Evolutionary conservation across 2,888 invertebrate species (phyloP).

Genomic region (Macrosoma leucophasiata): DNA sequence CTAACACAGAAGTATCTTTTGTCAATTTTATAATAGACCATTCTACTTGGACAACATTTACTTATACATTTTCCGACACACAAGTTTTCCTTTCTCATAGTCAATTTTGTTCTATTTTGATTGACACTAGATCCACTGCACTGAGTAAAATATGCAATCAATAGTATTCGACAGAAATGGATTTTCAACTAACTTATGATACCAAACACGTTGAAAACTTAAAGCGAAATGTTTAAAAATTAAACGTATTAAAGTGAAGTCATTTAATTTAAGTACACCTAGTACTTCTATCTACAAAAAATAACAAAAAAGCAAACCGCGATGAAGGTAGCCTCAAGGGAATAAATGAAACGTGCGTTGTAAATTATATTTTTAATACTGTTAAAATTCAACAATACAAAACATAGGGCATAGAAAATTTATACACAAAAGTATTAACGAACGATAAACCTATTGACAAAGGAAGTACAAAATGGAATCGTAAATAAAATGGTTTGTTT

Average conservation of each 20-base stretch:
- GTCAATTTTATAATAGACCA: constrained; percentile 21
- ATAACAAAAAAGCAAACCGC: no score
- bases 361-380: constrained; percentile 62
- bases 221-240: no score
- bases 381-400: constrained; percentile 73
- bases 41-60: constrained; percentile 42
- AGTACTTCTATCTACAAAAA: no score
- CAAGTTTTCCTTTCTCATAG: constrained; percentile 14
- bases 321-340: no score
- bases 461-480: constrained; percentile 23
- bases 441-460: constrained; percentile 31
- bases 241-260: no score
- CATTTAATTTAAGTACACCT: no score
- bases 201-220: no score
- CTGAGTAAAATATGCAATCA: no score
- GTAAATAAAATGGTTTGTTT: constrained; percentile 33
- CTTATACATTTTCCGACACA: constrained; percentile 32
- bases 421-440: constrained; percentile 50
- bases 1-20: constrained; percentile 12
- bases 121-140: no score
- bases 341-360: constrained; percentile 19
- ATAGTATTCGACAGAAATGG: no score
- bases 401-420: constrained; percentile 57
- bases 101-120: constrained; percentile 20
- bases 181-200: no score